A percentile compares a stretch with the other conserved stretches of the same genome.
Evolutionary conservation across 2,888 invertebrate genomes (phyloP).

Genomic region (Oligia fasciuncula): DNA sequence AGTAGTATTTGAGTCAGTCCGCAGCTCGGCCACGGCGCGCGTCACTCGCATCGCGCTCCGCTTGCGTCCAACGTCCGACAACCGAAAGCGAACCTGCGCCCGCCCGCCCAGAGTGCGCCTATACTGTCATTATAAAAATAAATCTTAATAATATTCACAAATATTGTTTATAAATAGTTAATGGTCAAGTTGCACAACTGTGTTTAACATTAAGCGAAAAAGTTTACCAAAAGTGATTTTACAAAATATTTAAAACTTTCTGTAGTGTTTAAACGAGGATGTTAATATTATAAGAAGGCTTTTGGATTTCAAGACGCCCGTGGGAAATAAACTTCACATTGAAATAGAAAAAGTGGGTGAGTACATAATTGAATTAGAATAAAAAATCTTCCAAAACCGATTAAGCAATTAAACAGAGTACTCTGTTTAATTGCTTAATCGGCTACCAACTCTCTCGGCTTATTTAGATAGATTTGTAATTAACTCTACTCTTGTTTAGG

Average conservation of each 20-base stretch:
- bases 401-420: neutral
- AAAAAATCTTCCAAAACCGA: conserved; percentile 24
- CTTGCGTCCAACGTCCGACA: conserved; percentile 67
- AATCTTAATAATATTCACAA: conserved; percentile 51
- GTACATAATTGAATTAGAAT: conserved; percentile 71
- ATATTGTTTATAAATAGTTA: conserved; percentile 48
- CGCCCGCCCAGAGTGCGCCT: conserved; percentile 73
- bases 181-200: conserved; percentile 41
- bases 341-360: conserved; percentile 85
- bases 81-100: conserved; percentile 66
- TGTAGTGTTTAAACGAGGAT: conserved; percentile 69
- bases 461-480: neutral
- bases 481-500: neutral
- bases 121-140: conserved; percentile 62
- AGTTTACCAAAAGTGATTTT: conserved; percentile 51
- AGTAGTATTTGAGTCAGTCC: conserved; percentile 75
- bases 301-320: conserved; percentile 71
- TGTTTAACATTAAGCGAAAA: conserved; percentile 49
- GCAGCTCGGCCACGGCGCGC: conserved; percentile 71
- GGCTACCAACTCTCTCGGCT: neutral
- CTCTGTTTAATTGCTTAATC: no score
- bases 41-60: conserved; percentile 72
- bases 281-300: conserved; percentile 58
- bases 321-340: conserved; percentile 66
- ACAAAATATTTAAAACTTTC: conserved; percentile 61